Evolutionary conservation across 2,888 invertebrate genomes (phyloP).

Genomic region (Aproaerema taeniolella): DNA sequence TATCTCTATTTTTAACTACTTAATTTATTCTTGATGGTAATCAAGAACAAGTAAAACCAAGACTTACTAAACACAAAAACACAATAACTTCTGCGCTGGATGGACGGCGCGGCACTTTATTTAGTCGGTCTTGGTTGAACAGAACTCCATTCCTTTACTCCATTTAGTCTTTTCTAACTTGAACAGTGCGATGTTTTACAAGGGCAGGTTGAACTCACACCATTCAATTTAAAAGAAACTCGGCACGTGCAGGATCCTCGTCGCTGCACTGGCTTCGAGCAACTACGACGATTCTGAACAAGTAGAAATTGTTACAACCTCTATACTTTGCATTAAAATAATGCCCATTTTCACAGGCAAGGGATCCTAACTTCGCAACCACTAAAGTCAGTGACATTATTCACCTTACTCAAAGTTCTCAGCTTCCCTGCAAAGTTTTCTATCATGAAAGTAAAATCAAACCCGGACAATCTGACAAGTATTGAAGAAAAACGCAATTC

Average conservation of each 20-base stretch:
- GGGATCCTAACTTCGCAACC: slow-evolving; percentile 74
- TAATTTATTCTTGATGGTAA: slow-evolving; percentile 41
- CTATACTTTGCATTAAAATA: slow-evolving; percentile 96
- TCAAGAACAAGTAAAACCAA: slow-evolving; percentile 72
- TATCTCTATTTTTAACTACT: slow-evolving; percentile 25
- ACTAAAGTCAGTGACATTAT: slow-evolving; percentile 67
- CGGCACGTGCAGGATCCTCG: slow-evolving; percentile 65
- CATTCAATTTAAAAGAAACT: slow-evolving; percentile 77
- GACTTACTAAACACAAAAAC: slow-evolving; percentile 76
- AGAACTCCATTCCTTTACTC: slow-evolving; percentile 75
- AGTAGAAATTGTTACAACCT: slow-evolving; percentile 83
- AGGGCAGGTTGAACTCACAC: slow-evolving; percentile 69
- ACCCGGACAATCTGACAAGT: slow-evolving; percentile 59
- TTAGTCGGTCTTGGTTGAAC: slow-evolving; percentile 78
- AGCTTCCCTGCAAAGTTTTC: slow-evolving; percentile 76
- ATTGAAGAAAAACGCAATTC: slow-evolving; percentile 46
- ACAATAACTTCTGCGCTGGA: slow-evolving; percentile 43
- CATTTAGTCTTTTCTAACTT: slow-evolving; percentile 74
- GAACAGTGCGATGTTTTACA: slow-evolving; percentile 70
- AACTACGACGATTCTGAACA: slow-evolving; percentile 65
- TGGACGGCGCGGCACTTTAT: slow-evolving; percentile 52
- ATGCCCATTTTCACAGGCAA: slow-evolving; percentile 88
- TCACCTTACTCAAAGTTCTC: slow-evolving; percentile 72
- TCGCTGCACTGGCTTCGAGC: slow-evolving; percentile 40
- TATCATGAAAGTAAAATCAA: slow-evolving; percentile 68